Conservation (phyloP, 2,888 invertebrate species). For the Caenorhabditis sp. region DNA sequence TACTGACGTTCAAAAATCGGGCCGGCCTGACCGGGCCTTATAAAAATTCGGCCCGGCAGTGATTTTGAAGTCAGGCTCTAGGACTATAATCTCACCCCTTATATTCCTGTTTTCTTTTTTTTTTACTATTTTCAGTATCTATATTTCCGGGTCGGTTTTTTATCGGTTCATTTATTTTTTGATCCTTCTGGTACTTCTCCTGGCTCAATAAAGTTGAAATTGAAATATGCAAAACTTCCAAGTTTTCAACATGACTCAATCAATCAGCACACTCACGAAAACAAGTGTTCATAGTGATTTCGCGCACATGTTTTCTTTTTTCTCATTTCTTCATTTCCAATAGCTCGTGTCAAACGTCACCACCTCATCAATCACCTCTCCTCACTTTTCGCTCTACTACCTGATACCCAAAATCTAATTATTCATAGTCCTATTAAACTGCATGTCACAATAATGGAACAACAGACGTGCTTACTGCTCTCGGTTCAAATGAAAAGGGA, state of each 20-base stretch:
- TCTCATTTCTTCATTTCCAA: background rate
- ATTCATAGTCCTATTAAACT: slow-evolving; percentile 43
- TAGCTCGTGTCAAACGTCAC: slow-evolving; percentile 13
- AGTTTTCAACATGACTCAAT: slow-evolving; percentile 3
- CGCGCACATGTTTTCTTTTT: slow-evolving; percentile 26
- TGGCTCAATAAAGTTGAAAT: too few species aligned
- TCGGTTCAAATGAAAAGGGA: background rate
- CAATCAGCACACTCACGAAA: background rate
- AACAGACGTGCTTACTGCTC: background rate
- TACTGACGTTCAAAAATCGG: too few species aligned
- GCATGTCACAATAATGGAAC: background rate
- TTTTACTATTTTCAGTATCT: too few species aligned
- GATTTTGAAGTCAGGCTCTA: too few species aligned
- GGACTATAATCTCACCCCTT: too few species aligned
- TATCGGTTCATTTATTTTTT: too few species aligned
- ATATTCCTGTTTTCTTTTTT: too few species aligned
- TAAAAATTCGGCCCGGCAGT: too few species aligned
- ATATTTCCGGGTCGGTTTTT: too few species aligned
- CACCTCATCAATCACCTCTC: slow-evolving; percentile 38
- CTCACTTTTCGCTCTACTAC: slow-evolving; percentile 4
- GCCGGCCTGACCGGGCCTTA: too few species aligned
- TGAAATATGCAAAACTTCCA: background rate
- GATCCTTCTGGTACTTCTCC: too few species aligned
- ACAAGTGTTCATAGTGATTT: slow-evolving; percentile 15
- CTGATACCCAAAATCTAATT: slow-evolving; percentile 42